These are phyloP conservation scores for Neopelma chrysocephalum DNA, from an alignment of 2,797 vertebrate genomes.

Conservation along the genomic window DNA sequence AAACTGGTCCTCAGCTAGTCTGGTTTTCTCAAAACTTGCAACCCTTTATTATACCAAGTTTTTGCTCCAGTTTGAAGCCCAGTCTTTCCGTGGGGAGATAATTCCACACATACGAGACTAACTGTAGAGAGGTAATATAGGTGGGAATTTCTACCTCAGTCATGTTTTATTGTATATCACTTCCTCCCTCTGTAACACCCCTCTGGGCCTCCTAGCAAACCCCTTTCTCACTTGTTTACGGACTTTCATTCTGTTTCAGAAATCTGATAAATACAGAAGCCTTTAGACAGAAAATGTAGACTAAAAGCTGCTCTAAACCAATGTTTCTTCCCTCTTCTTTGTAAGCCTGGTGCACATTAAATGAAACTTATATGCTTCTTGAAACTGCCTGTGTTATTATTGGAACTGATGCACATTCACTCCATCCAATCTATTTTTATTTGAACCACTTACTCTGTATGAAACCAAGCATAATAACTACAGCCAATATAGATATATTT, in stretches of 20 bases:
- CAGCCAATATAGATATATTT: slow-evolving; percentile 74
- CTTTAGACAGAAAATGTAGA: slow-evolving; percentile 61
- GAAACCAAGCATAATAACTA: slow-evolving; percentile 74
- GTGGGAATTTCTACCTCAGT: background rate
- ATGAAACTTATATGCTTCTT: slow-evolving; percentile 46
- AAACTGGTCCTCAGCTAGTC: background rate
- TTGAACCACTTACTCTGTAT: slow-evolving; percentile 72
- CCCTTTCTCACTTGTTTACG: background rate
- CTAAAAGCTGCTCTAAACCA: slow-evolving; percentile 57
- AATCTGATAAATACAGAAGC: slow-evolving; percentile 58
- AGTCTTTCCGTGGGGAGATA: background rate
- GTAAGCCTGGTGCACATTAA: slow-evolving; percentile 63
- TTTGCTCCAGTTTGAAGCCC: background rate
- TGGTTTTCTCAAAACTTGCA: background rate
- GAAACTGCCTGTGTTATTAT: slow-evolving; percentile 66
- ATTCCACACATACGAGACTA: background rate
- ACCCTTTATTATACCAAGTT: background rate
- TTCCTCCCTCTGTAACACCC: background rate
- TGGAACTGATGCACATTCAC: slow-evolving; percentile 71
- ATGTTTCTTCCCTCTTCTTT: slow-evolving; percentile 35
- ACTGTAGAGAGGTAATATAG: background rate
- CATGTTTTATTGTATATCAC: background rate
- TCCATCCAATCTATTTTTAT: slow-evolving; percentile 78
- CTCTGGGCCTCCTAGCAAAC: background rate
- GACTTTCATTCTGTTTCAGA: slow-evolving; percentile 49